Conservation (phyloP, 1,140 invertebrate species). For the Protaetia brevitarsis region DNA sequence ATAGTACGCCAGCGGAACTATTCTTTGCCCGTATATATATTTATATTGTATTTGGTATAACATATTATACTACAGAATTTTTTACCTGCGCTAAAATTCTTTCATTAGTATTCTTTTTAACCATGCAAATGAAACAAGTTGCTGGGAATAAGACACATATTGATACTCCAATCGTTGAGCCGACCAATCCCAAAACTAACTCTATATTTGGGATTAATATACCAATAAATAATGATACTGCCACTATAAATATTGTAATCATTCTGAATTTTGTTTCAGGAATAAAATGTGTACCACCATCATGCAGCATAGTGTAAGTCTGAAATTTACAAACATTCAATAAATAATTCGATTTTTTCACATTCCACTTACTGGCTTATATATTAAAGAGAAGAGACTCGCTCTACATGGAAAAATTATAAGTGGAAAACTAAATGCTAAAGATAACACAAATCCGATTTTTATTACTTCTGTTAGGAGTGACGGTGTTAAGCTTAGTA, state of each 20-base stretch:
- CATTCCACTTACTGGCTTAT: slow-evolving; percentile 67
- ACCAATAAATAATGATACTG: slow-evolving; percentile 70
- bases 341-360: not conserved
- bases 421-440: slow-evolving; percentile 93
- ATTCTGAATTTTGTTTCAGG: slow-evolving; percentile 75
- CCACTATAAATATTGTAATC: slow-evolving; percentile 75
- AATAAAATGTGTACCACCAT: slow-evolving; percentile 62
- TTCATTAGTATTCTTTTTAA: slow-evolving; percentile 72
- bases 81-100: slow-evolving; percentile 65
- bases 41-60: too few species aligned
- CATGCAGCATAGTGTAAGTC: slow-evolving; percentile 48
- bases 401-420: slow-evolving; percentile 95
- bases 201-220: slow-evolving; percentile 86
- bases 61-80: too few species aligned
- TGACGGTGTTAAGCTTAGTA: slow-evolving; percentile 79
- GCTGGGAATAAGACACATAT: slow-evolving; percentile 92
- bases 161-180: slow-evolving; percentile 92
- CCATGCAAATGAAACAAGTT: slow-evolving; percentile 68
- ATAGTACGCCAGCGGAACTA: too few species aligned
- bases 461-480: slow-evolving; percentile 83
- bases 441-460: slow-evolving; percentile 89
- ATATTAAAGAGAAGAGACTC: slow-evolving; percentile 89
- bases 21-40: too few species aligned
- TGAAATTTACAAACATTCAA: slow-evolving; percentile 32
- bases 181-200: slow-evolving; percentile 86